Conservation (phyloP, 2,888 invertebrate genomes). For the Acanthosepion pharaonis region DNA sequence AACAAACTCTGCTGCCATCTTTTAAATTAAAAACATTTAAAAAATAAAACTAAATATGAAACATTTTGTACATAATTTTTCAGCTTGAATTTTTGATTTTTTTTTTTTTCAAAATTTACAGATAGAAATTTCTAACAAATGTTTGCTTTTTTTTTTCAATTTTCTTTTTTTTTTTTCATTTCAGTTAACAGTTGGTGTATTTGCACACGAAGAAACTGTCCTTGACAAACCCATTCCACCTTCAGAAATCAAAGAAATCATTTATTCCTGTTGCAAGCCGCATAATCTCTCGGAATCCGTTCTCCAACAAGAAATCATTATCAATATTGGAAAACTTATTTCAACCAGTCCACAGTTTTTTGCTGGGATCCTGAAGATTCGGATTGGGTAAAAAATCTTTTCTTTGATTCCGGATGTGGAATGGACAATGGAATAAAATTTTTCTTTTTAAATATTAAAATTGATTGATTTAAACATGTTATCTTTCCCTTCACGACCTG, state of each 20-base stretch:
- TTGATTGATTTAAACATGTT: too few relatives aligned
- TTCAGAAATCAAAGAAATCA: constrained; percentile 91
- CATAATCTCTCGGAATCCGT: constrained; percentile 94
- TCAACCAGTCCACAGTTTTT: constrained; percentile 95
- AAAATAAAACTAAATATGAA: too few relatives aligned
- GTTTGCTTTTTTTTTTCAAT: neutral
- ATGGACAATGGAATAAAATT: too few relatives aligned
- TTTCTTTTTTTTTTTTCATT: neutral
- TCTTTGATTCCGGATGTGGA: neutral
- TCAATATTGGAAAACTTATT: constrained; percentile 94
- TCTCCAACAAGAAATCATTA: constrained; percentile 91
- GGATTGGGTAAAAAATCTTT: constrained; percentile 78
- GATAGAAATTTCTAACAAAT: too few relatives aligned
- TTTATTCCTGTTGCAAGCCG: constrained; percentile 81
- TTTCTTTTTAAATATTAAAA: too few relatives aligned
- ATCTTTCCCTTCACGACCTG: too few relatives aligned
- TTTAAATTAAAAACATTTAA: too few relatives aligned
- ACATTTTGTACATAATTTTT: neutral
- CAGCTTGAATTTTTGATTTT: neutral
- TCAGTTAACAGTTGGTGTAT: constrained; percentile 92
- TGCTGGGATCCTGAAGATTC: constrained; percentile 90
- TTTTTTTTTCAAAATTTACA: neutral
- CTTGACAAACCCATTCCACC: constrained; percentile 98
- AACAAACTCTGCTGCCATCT: too few relatives aligned
- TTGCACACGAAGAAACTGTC: constrained; percentile 90